Conservation (phyloP, 1,140 invertebrate species). For the Bombus consobrinus region DNA sequence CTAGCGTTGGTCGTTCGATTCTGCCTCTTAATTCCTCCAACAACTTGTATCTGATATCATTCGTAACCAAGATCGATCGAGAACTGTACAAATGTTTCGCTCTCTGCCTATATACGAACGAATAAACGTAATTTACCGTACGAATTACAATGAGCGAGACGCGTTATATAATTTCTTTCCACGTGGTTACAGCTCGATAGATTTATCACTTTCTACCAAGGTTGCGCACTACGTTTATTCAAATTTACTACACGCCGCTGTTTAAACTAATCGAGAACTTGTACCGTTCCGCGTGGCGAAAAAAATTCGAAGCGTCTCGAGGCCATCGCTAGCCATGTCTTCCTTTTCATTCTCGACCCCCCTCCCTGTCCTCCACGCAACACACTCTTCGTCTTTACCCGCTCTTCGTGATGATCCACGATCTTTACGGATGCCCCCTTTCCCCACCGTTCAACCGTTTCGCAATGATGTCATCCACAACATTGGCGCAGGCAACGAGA, state of each 20-base stretch:
- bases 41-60: not conserved
- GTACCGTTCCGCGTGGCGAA: not conserved
- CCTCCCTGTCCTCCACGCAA: not conserved
- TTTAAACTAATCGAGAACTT: too few species aligned
- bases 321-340: constrained; percentile 39
- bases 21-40: not conserved
- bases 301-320: not conserved
- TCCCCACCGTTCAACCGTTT: constrained; percentile 49
- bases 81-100: not conserved
- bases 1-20: constrained; percentile 16
- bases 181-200: not conserved
- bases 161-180: not conserved
- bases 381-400: not conserved
- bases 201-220: not conserved
- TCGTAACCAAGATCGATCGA: not conserved
- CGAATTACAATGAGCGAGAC: not conserved
- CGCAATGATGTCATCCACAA: constrained; percentile 74
- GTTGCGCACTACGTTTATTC: not conserved
- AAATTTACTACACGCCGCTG: not conserved
- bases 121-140: not conserved
- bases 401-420: constrained; percentile 54
- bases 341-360: constrained; percentile 46
- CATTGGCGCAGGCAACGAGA: constrained; percentile 59
- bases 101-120: too few species aligned
- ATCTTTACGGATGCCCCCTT: constrained; percentile 62